These are phyloP conservation scores for Lophotis ruficrista DNA, from an alignment of 2,113 vertebrate species.

Conservation along the genomic window DNA sequence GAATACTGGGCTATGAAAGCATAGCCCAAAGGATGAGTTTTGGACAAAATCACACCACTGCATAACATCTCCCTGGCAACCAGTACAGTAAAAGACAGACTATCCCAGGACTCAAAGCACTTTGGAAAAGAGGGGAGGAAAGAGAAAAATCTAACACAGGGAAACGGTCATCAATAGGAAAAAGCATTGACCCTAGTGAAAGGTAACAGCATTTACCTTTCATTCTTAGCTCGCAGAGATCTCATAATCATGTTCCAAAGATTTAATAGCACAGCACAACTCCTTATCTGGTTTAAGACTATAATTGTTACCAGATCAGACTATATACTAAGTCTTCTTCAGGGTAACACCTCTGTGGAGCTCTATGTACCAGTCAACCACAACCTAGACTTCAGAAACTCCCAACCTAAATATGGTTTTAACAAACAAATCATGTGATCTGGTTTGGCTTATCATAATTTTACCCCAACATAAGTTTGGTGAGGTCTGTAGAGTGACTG, in stretches of 20 bases:
- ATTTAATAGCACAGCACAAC: neutral
- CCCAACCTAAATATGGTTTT: neutral
- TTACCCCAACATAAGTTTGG: neutral
- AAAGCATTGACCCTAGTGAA: neutral
- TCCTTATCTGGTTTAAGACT: neutral
- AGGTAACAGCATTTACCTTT: neutral
- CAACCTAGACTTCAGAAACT: neutral
- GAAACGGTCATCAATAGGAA: neutral
- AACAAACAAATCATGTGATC: neutral
- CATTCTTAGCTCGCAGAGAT: neutral
- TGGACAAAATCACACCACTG: neutral
- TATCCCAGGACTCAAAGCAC: neutral
- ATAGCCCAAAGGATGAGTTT: neutral
- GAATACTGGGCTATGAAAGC: neutral
- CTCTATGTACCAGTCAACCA: neutral
- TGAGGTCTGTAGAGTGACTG: neutral
- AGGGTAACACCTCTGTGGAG: neutral
- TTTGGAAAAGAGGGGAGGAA: neutral
- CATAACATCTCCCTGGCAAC: neutral
- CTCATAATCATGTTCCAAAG: neutral
- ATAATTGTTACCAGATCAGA: neutral
- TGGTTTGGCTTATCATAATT: neutral
- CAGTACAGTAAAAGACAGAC: neutral
- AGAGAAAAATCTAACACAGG: neutral
- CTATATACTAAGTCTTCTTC: neutral